These are phyloP conservation scores for Percopsis transmontana DNA, from an alignment of 2,113 vertebrate genomes.

Conservation along the genomic window DNA sequence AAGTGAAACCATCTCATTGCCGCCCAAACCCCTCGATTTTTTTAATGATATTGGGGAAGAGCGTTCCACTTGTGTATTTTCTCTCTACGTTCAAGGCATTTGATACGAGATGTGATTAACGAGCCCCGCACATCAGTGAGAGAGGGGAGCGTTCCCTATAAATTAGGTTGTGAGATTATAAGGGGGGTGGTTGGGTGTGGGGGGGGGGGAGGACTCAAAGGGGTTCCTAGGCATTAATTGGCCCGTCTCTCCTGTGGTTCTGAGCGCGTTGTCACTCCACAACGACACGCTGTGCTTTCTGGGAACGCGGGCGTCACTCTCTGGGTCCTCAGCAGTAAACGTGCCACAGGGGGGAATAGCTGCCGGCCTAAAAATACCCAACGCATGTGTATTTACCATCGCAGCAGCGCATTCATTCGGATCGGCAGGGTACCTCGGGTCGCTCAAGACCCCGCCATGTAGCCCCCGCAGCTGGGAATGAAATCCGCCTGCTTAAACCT, in stretches of 20 bases:
- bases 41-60: slow-evolving; percentile 27
- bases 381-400: slow-evolving; percentile 30
- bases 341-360: slow-evolving; percentile 56
- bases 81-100: slow-evolving; percentile 34
- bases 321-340: slow-evolving; percentile 59
- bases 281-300: slow-evolving; percentile 44
- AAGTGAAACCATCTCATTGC: slow-evolving; percentile 26
- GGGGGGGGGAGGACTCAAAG: slow-evolving; percentile 48
- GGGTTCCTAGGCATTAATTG: slow-evolving; percentile 64
- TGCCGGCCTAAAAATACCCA: slow-evolving; percentile 65
- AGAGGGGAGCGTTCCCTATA: slow-evolving; percentile 23
- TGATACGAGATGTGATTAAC: slow-evolving; percentile 69
- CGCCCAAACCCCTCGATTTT: background rate
- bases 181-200: no score
- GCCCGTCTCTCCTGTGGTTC: slow-evolving; percentile 56
- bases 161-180: slow-evolving; percentile 65
- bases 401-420: slow-evolving; percentile 21
- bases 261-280: slow-evolving; percentile 54
- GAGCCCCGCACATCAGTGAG: slow-evolving; percentile 45
- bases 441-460: background rate
- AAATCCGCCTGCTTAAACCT: slow-evolving; percentile 30
- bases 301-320: slow-evolving; percentile 62
- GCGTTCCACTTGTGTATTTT: slow-evolving; percentile 19
- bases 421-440: slow-evolving; percentile 25
- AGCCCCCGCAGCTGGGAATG: slow-evolving; percentile 19